Percentiles rank a stretch among this genome's conserved stretches.
These are phyloP conservation scores for Crossaster papposus DNA, from an alignment of 53 echinoderm and acorn worm genomes.

Conservation along the genomic window DNA sequence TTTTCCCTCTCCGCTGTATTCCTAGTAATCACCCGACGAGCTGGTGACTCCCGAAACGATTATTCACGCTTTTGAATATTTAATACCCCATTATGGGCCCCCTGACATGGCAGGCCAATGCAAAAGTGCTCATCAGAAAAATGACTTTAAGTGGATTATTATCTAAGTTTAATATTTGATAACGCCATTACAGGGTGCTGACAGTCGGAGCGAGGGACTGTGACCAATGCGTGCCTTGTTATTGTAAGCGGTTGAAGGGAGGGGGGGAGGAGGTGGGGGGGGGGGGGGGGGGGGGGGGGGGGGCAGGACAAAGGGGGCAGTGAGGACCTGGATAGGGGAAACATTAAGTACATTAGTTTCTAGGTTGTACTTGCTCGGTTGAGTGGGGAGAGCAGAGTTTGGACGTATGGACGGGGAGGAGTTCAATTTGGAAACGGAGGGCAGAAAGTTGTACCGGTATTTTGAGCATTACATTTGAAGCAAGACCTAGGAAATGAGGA, in stretches of 20 bases:
- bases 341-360: constrained; percentile 25
- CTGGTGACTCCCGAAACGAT: constrained; percentile 34
- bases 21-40: constrained; percentile 42
- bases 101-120: constrained; percentile 36
- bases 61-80: constrained; percentile 56
- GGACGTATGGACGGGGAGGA: not conserved
- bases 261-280: not conserved
- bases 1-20: not conserved
- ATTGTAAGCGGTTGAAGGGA: constrained; percentile 12
- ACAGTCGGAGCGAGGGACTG: constrained; percentile 31
- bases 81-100: constrained; percentile 55
- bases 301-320: not conserved
- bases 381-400: not conserved
- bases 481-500: no score
- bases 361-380: not conserved
- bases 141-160: constrained; percentile 61
- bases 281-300: not conserved
- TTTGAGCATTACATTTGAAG: no score
- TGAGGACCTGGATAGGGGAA: not conserved
- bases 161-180: constrained; percentile 58
- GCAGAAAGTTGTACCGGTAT: not conserved
- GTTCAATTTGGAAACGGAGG: not conserved
- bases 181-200: constrained; percentile 52
- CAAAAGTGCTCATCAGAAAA: constrained; percentile 59
- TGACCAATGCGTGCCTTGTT: constrained; percentile 28